Base-by-base conservation (phyloP, 2,797 vertebrate genomes). In the Cirrhinus mrigala region DNA sequence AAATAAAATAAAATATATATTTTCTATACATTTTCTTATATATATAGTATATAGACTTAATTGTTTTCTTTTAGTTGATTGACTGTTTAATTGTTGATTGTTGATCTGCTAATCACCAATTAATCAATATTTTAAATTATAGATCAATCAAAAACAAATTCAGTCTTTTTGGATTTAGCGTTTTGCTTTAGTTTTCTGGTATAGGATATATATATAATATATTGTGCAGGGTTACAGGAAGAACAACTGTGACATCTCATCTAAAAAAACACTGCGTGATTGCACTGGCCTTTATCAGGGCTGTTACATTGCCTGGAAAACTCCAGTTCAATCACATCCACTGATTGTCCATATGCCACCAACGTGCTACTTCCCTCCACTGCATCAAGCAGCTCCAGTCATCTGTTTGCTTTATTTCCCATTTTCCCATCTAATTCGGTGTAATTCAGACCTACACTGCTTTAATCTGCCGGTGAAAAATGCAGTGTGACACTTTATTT, bases 401-500 rank as follows among this genome's bases (percentile, higher is more conserved):
- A 89, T 92, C 90, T 92, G 89, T 86, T 86, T 88, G 89, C 89
- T 92, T 93, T 93, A 91, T 92, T 92, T 94, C 91, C 91, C 89
- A 95, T 95, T 95, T 95, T 95, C 90, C 88, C 82, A 92, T 92
- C 89, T 94, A 95, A 95, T 95, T 94, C 88, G 81, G 82, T 93
- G 92, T 95, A 94, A 95, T 95, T 94, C 90, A 80, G 89, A 73
- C 44, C 90, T 92, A 92, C 92, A 92, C 86, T 78, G 89, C 91
- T 93, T 94, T 95, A 95, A 95, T 95, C 93, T 92, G 90, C 79
- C 66, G 88, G 89, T 94, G 94, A 95, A 93, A 94, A 95, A 95
- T 95, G 91, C 68, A 86, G 85, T 92, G 87, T 95, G 95, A 94
- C 95, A 95, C 91, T 94, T 94, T 95, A 94, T 96, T 95, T 94